Conservation (phyloP, 2,888 invertebrate species). For the Cantharis nigra region DNA sequence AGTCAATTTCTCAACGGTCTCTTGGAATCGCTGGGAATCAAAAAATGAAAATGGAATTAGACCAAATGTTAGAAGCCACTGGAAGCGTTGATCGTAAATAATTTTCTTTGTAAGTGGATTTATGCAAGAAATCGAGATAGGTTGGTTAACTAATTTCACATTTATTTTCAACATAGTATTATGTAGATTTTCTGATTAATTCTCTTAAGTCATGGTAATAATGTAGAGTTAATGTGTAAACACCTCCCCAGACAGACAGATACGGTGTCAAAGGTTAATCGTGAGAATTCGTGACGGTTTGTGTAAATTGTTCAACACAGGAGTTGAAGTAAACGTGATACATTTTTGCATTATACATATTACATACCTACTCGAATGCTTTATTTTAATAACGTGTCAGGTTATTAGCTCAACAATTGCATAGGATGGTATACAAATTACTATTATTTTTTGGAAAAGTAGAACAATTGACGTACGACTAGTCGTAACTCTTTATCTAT, state of each 20-base stretch:
- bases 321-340: slow-evolving; percentile 30
- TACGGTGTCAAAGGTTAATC: slow-evolving; percentile 46
- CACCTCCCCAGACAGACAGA: slow-evolving; percentile 47
- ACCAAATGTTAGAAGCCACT: neutral
- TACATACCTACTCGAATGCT: neutral
- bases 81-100: neutral
- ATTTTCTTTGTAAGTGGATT: neutral
- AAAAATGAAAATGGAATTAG: neutral
- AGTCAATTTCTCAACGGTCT: neutral
- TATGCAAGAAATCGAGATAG: neutral
- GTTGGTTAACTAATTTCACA: slow-evolving; percentile 11
- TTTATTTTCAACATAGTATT: slow-evolving; percentile 19
- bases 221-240: slow-evolving; percentile 49
- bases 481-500: neutral
- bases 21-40: neutral
- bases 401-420: neutral
- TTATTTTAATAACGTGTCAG: neutral
- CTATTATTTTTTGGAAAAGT: neutral
- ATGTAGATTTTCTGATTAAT: slow-evolving; percentile 45
- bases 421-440: neutral
- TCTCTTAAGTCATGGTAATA: slow-evolving; percentile 37
- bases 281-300: slow-evolving; percentile 47
- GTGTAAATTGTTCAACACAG: slow-evolving; percentile 49
- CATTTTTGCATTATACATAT: neutral
- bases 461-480: neutral